Base-by-base conservation (phyloP, 2,113 vertebrate genomes). In the Heptranchias perlo region DNA sequence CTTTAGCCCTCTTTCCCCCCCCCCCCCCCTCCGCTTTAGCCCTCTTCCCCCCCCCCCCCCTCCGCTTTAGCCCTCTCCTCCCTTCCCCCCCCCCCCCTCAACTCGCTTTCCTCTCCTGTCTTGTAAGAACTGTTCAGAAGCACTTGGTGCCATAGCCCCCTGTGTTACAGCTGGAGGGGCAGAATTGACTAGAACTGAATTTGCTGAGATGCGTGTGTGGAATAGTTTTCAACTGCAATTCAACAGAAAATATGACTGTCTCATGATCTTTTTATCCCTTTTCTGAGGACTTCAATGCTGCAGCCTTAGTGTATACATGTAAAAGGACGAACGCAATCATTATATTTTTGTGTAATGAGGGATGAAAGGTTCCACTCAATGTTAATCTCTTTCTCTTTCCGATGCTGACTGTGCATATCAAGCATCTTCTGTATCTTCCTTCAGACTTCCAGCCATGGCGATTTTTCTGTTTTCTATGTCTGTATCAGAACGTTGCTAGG, bases 291-390 rank as follows among this genome's bases (percentile, higher is more conserved):
- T 35, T 31, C 35, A 35, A 31, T 58, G 86, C 10, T 35, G 8
- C 25, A 25, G 44, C 44, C 49, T 49, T 28, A 49, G n/a, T 82
- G 23, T 54, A 58, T 13, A 8, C 25, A 31, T 14, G 25, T 13
- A n/a, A n/a, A n/a, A n/a, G n/a, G n/a, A n/a, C n/a, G n/a, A n/a
- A n/a, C n/a, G n/a, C n/a, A n/a, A n/a, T 49, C 84, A 86, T 25
- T 86, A 23, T 52, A 91, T 58, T 35, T 6, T 91, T 25, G 44
- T 47, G 1, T 31, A 14, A 5, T 1, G 28, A 16, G 28, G 16
- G 1, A 92, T 39, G 89, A 93, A 93, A 93, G 89, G 6, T 93
- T 82, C 78, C 78, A 44, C 78, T 82, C 18, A 82, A 82, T 82
- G 4, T 82, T 6, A 62, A 93, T 93, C 31, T 62, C 35, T 18